Percentiles rank a stretch among this genome's conserved stretches.
These are phyloP conservation scores for Neoaliturus tenellus DNA, from an alignment of 2,888 invertebrate species.

Conservation along the genomic window DNA sequence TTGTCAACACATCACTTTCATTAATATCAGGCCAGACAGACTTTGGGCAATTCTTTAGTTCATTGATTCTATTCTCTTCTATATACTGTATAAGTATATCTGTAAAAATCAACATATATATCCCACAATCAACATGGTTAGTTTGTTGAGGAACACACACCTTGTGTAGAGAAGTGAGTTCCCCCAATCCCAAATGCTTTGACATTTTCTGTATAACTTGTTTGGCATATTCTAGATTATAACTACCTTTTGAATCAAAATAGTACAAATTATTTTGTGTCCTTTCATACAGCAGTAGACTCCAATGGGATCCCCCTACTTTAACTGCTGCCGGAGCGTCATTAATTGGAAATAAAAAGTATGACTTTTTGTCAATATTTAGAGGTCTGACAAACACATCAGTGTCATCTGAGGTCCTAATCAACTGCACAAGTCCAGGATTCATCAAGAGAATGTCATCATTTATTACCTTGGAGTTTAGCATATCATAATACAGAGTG, in stretches of 20 bases:
- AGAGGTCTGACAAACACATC: background rate
- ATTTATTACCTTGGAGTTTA: no score
- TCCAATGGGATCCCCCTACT: slow-evolving; percentile 12
- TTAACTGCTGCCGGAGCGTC: background rate
- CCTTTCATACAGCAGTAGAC: background rate
- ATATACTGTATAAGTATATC: slow-evolving; percentile 20
- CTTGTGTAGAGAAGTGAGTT: background rate
- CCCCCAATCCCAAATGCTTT: background rate
- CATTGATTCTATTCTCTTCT: background rate
- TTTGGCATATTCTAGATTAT: background rate
- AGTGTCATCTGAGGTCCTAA: slow-evolving; percentile 5
- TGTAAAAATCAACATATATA: slow-evolving; percentile 3
- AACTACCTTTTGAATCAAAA: background rate
- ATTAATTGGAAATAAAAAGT: slow-evolving; percentile 1
- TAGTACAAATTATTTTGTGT: background rate
- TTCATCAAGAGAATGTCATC: no score
- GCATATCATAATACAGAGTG: no score
- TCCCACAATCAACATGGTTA: background rate
- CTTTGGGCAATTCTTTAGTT: background rate
- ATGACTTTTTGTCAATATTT: background rate
- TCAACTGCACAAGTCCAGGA: no score
- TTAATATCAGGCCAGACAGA: background rate
- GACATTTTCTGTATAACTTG: background rate
- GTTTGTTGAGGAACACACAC: background rate
- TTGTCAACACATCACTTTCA: background rate